A percentile compares a stretch with the other conserved stretches of the same genome.
Conservation (phyloP, 2,888 invertebrate species). For the Apodemia hepburni region DNA sequence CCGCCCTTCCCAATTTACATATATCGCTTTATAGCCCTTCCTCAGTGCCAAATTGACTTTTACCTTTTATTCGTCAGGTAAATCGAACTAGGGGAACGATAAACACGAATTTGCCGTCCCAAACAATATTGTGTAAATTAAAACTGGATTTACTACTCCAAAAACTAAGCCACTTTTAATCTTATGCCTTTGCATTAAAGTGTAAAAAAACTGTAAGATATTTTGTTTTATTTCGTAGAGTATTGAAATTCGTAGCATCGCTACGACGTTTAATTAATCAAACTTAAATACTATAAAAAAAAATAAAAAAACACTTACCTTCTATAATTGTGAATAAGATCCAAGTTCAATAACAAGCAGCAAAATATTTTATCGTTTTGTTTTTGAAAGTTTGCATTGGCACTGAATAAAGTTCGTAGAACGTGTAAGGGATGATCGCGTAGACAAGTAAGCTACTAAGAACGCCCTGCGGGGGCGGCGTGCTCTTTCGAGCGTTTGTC, state of each 20-base stretch:
- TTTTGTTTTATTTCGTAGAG: background rate
- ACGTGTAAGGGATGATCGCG: constrained; percentile 62
- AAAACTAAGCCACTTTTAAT: constrained; percentile 23
- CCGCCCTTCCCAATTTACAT: constrained; percentile 76
- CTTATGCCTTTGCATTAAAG: constrained; percentile 22
- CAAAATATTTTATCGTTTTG: constrained; percentile 31
- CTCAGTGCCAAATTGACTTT: constrained; percentile 75
- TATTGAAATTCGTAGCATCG: constrained; percentile 39
- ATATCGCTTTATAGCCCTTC: constrained; percentile 72
- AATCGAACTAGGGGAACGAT: constrained; percentile 70
- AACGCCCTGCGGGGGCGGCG: constrained; percentile 72
- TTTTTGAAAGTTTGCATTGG: constrained; percentile 48
- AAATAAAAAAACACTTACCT: constrained; percentile 36
- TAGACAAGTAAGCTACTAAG: constrained; percentile 39
- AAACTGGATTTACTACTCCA: constrained; percentile 36
- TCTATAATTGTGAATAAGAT: constrained; percentile 22
- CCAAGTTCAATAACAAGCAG: constrained; percentile 38
- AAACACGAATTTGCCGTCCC: constrained; percentile 54
- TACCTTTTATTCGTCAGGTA: constrained; percentile 78
- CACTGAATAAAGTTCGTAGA: constrained; percentile 63
- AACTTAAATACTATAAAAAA: constrained; percentile 22
- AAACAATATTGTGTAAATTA: constrained; percentile 28
- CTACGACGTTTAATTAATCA: constrained; percentile 35
- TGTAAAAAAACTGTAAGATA: background rate
- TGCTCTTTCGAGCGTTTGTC: constrained; percentile 71